Evolutionary conservation across 2,888 invertebrate species (phyloP), one percentile per base, ranked within the genome.

Genomic region (Cryptosula pallasiana): DNA sequence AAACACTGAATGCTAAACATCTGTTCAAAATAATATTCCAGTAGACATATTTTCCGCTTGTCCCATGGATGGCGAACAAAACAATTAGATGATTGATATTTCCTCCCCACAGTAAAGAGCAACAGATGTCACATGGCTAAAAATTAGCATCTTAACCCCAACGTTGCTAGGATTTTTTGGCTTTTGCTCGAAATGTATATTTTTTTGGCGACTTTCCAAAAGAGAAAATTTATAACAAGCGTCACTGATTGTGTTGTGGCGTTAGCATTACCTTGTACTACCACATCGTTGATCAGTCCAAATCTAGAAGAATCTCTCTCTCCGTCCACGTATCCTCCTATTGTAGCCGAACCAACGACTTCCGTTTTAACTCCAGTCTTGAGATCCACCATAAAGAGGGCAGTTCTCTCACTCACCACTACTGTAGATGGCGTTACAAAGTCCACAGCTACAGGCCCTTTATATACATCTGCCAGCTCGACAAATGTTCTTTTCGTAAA

Each of bases 321-420:
- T 29, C 63, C 63, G 27, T 63, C 63, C n/a, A 63, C 63, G 32
- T 63, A 63, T 25, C 63, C 63, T 32, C 63, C 63, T 25, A 32
- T 27, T 13, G 63, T 63, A 5, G 3, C 9, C 5, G 63, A 63
- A 5, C 63, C 63, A 27, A 63, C 63, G 29, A 63, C 29, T 5
- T 20, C 13, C 34, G 32, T 63, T 32, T 25, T 32, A 2, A 34
- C 9, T 32, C 32, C 32, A 32, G 29, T 34, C 1, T 63, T 63
- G 20, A 63, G 27, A 9, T 63, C 63, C 3, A 63, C 63, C 32
- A 63, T 16, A 9, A 32, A 63, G 32, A 63, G 63, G 63, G 29
- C 32, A 1, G 63, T 63, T 27, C 63, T 2, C 63, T 63, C 25
- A 63, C 63, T 63, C 29, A 63, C 13, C 5, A 63, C 63, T 5